Conservation (phyloP, 2,797 vertebrate species). For the Petrocephalus schoutedeni region DNA sequence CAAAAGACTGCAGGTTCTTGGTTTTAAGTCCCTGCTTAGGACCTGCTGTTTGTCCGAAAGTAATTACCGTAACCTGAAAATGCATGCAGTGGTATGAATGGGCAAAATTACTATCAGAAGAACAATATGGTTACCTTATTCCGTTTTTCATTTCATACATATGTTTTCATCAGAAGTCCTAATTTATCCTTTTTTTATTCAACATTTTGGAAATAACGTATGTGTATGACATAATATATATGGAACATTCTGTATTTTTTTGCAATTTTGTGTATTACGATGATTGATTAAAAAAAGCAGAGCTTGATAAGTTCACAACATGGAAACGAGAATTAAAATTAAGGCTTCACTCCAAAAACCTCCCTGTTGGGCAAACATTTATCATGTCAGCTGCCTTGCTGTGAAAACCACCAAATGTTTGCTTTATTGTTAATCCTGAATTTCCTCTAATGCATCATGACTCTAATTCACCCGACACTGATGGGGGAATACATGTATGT, state of each 20-base stretch:
- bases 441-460: slow-evolving; percentile 60
- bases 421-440: slow-evolving; percentile 55
- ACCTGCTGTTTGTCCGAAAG: slow-evolving; percentile 29
- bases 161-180: background rate
- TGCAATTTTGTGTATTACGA: background rate
- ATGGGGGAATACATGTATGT: background rate
- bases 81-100: background rate
- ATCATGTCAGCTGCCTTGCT: slow-evolving; percentile 50
- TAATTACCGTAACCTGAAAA: background rate
- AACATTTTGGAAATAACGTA: too few relatives aligned
- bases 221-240: too few relatives aligned
- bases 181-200: too few relatives aligned
- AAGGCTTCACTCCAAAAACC: slow-evolving; percentile 44
- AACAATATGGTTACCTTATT: background rate
- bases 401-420: slow-evolving; percentile 57
- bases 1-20: slow-evolving; percentile 27
- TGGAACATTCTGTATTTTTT: background rate
- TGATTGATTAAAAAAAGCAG: background rate
- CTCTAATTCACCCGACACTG: slow-evolving; percentile 43
- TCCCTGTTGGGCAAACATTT: slow-evolving; percentile 44
- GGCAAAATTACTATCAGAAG: background rate
- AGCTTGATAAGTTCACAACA: background rate
- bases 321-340: slow-evolving; percentile 36
- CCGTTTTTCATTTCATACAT: background rate
- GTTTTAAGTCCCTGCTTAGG: slow-evolving; percentile 33